phyloP scores from a whole-genome alignment of 2,797 vertebrate species.

The Anolis apletophallus region DNA sequence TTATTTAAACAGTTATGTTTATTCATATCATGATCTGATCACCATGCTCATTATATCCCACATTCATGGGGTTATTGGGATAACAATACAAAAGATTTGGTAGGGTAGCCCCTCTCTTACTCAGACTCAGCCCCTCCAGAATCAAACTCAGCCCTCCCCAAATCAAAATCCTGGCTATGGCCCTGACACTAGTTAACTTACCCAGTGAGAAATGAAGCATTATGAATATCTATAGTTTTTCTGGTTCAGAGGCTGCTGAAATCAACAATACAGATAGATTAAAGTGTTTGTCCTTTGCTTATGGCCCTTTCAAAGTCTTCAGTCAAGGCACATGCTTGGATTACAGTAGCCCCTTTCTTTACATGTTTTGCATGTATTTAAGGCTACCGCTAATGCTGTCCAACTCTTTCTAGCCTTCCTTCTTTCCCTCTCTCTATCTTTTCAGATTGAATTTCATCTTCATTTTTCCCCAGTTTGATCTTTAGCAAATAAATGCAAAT shows the following conservation, averaged over 20 bases:
- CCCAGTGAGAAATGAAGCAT: background rate
- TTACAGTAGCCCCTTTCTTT: background rate
- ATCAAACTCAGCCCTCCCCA: no score
- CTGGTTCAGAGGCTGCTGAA: background rate
- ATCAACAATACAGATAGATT: background rate
- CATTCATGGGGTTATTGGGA: no score
- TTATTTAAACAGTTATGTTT: no score
- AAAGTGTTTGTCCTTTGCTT: background rate
- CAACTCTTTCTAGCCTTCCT: background rate
- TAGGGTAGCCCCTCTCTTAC: no score
- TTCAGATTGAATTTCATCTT: background rate
- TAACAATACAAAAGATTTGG: no score
- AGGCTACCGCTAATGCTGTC: no score
- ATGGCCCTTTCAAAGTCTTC: background rate
- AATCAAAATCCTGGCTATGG: no score
- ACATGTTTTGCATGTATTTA: background rate
- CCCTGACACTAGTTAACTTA: conserved; percentile 62
- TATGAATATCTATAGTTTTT: background rate
- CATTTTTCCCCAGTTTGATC: conserved; percentile 45
- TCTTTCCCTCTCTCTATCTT: background rate
- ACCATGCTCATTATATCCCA: no score
- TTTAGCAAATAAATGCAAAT: conserved; percentile 56
- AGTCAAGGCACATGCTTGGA: background rate
- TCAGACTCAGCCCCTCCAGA: no score
- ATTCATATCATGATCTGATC: no score